Conservation (phyloP, 2,113 vertebrate species). For the Pachypanchax playfairii region DNA sequence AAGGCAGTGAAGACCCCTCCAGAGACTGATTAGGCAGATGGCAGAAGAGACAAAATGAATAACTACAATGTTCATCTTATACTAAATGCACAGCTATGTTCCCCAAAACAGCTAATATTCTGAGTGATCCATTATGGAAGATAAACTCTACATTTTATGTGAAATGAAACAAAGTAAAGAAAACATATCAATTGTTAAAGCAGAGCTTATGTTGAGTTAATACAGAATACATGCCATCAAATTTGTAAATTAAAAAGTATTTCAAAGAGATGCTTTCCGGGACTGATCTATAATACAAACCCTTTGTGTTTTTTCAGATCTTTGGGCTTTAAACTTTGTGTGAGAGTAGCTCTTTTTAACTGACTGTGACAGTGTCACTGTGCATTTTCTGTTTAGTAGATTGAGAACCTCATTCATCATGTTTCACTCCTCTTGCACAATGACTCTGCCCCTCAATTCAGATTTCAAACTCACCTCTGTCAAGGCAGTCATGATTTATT, state of each 20-base stretch:
- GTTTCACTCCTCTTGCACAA: not conserved
- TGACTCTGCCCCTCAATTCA: not conserved
- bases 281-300: no score
- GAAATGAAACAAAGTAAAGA: not conserved
- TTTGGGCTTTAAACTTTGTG: not conserved
- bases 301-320: no score
- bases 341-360: not conserved
- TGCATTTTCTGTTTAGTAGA: not conserved
- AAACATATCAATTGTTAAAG: not conserved
- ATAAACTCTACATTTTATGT: no score
- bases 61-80: not conserved
- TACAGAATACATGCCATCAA: no score
- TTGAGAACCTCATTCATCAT: not conserved
- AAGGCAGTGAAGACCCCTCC: not conserved
- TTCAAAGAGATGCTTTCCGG: no score
- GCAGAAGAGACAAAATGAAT: not conserved
- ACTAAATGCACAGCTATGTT: not conserved
- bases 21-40: no score
- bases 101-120: not conserved
- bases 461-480: not conserved
- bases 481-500: not conserved
- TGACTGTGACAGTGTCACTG: not conserved
- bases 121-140: not conserved
- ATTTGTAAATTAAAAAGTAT: no score
- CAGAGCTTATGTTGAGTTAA: no score